A percentile compares a stretch with the other conserved stretches of the same genome.
These are phyloP conservation scores for Enteromius paludinosus DNA, from an alignment of 2,797 vertebrate species.

Conservation along the genomic window DNA sequence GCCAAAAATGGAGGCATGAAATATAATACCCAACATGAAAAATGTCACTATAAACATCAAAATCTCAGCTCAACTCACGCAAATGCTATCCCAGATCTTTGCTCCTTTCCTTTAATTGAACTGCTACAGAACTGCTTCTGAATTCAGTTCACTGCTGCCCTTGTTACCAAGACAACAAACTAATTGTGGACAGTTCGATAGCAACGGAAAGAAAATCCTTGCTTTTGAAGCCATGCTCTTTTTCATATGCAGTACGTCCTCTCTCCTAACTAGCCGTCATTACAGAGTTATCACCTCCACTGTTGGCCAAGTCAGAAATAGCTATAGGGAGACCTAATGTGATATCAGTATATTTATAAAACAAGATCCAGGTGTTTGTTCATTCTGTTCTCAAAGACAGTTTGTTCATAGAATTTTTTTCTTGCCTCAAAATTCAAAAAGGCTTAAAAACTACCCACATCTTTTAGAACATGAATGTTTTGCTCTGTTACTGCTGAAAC, in stretches of 20 bases:
- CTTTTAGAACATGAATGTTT: not conserved
- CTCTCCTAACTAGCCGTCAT: not conserved
- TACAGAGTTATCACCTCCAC: not conserved
- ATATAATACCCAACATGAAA: not conserved
- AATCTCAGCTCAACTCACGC: not conserved
- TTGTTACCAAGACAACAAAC: not conserved
- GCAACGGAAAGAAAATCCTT: not conserved
- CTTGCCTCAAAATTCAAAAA: not conserved
- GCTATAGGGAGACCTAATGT: not conserved
- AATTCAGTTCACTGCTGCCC: not conserved
- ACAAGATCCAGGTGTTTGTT: not conserved
- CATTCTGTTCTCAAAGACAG: not conserved
- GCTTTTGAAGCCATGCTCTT: not conserved
- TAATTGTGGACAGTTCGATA: not conserved
- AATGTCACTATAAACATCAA: not conserved
- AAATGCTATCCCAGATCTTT: not conserved
- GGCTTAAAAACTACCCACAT: not conserved
- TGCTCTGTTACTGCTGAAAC: too few species aligned
- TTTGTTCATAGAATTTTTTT: not conserved
- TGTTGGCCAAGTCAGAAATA: not conserved
- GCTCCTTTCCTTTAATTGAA: not conserved
- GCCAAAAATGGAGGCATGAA: not conserved
- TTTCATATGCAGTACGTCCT: not conserved
- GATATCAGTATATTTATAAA: constrained; percentile 10
- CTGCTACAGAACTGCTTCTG: not conserved